These are phyloP conservation scores for Pongo abelii DNA, from an alignment of 2,113 vertebrate genomes.

Conservation along the genomic window DNA sequence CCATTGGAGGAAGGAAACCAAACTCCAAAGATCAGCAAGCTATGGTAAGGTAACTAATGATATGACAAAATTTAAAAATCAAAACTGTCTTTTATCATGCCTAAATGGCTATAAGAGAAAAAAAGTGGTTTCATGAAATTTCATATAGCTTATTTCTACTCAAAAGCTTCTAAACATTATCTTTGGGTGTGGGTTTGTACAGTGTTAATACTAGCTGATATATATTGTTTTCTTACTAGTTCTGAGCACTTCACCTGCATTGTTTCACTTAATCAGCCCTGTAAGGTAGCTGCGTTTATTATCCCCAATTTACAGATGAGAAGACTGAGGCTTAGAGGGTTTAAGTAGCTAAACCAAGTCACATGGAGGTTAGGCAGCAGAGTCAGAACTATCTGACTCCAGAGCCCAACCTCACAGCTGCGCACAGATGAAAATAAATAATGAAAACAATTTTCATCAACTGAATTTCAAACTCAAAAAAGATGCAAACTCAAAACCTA, in stretches of 20 bases:
- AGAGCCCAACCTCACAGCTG: neutral
- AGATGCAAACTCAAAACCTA: neutral
- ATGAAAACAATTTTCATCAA: neutral
- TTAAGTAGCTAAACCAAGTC: neutral
- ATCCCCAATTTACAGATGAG: neutral
- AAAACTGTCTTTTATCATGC: neutral
- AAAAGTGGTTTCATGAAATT: conserved; percentile 30
- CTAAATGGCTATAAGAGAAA: neutral
- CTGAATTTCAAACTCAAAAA: neutral
- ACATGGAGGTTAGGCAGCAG: neutral
- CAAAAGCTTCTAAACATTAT: neutral
- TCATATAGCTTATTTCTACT: conserved; percentile 13
- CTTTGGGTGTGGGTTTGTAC: neutral
- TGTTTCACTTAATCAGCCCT: neutral
- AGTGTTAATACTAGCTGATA: neutral
- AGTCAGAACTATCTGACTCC: neutral
- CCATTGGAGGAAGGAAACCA: neutral
- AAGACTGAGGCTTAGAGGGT: neutral
- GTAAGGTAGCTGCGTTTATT: neutral
- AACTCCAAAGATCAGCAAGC: neutral
- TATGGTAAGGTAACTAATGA: conserved; percentile 13
- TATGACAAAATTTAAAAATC: neutral
- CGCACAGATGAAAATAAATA: neutral
- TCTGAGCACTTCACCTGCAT: neutral
- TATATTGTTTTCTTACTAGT: neutral